Percentiles rank a stretch among this genome's conserved stretches.
These are phyloP conservation scores for Loriculus beryllinus DNA, from an alignment of 2,797 vertebrate genomes.

Conservation along the genomic window DNA sequence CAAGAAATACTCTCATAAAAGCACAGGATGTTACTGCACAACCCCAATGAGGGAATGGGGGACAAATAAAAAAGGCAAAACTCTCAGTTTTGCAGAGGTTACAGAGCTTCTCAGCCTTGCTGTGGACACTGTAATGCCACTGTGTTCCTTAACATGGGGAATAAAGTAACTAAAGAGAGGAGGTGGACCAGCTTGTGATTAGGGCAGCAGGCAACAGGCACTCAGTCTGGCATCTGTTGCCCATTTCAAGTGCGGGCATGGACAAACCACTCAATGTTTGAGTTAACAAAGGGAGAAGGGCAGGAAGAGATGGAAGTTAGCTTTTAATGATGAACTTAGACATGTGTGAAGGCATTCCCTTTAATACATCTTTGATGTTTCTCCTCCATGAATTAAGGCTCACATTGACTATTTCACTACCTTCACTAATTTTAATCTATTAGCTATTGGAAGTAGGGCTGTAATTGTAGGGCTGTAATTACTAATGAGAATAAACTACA, in stretches of 20 bases:
- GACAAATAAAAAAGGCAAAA: neutral
- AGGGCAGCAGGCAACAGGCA: neutral
- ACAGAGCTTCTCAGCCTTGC: neutral
- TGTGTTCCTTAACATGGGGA: neutral
- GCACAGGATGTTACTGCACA: neutral
- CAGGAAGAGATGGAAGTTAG: neutral
- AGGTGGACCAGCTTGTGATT: neutral
- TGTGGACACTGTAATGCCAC: neutral
- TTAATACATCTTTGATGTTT: neutral
- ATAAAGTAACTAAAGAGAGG: neutral
- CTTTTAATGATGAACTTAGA: neutral
- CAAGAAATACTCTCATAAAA: neutral
- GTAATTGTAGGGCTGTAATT: neutral
- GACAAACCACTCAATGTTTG: neutral
- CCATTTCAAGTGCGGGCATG: neutral
- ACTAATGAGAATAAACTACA: neutral
- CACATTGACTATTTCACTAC: neutral
- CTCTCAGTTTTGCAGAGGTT: neutral
- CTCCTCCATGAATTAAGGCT: neutral
- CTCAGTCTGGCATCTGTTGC: neutral
- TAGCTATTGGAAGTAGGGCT: neutral
- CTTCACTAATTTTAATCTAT: neutral
- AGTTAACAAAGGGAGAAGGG: neutral
- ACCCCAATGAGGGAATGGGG: rapidly evolving
- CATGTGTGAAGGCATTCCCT: neutral